Conservation (phyloP, 2,113 vertebrate genomes). For the Lota lota region DNA sequence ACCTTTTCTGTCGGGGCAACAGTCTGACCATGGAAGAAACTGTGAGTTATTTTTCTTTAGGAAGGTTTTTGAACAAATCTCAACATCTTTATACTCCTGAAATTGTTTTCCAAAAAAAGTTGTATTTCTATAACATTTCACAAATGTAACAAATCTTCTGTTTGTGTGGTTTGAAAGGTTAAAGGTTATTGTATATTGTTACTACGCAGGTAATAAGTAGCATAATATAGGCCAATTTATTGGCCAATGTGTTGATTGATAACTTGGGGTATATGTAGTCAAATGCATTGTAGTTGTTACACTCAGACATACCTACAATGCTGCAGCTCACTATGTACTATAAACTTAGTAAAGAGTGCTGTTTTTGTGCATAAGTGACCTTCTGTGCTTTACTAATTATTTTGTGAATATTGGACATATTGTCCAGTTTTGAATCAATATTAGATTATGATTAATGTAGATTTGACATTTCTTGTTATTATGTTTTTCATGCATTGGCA, state of each 20-base stretch:
- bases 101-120: slow-evolving; percentile 22
- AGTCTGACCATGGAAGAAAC: slow-evolving; percentile 33
- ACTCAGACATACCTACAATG: slow-evolving; percentile 61
- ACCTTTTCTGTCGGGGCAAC: slow-evolving; percentile 17
- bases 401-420: slow-evolving; percentile 74
- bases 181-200: slow-evolving; percentile 54
- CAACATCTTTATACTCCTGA: slow-evolving; percentile 55
- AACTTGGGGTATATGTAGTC: slow-evolving; percentile 43
- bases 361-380: slow-evolving; percentile 78
- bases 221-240: slow-evolving; percentile 60
- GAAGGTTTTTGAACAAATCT: slow-evolving; percentile 43
- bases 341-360: slow-evolving; percentile 66
- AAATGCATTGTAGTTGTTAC: slow-evolving; percentile 40
- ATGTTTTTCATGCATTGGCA: slow-evolving; percentile 44
- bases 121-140: slow-evolving; percentile 26
- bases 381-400: slow-evolving; percentile 72
- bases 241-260: slow-evolving; percentile 55
- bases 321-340: slow-evolving; percentile 64
- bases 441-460: slow-evolving; percentile 61
- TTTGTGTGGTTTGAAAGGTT: slow-evolving; percentile 31
- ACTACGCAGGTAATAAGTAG: slow-evolving; percentile 55
- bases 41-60: slow-evolving; percentile 44
- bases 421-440: slow-evolving; percentile 65
- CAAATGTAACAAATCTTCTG: slow-evolving; percentile 20
- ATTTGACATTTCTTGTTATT: slow-evolving; percentile 42